Percentiles rank a stretch among this genome's conserved stretches.
phyloP scores from a whole-genome alignment of 2,888 invertebrate species.

The Scaeva pyrastri region DNA sequence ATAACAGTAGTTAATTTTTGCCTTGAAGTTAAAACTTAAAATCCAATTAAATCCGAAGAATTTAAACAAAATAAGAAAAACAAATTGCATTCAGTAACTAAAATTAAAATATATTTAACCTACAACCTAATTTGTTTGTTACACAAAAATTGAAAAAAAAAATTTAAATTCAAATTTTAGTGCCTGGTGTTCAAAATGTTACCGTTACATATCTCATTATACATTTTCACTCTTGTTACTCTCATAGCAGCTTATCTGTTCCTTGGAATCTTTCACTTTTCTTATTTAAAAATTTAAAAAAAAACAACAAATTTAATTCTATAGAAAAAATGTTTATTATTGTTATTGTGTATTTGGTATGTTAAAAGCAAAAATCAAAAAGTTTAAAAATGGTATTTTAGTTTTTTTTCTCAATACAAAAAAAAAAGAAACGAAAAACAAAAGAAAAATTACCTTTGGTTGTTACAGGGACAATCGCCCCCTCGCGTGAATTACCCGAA shows the following conservation, averaged over 20 bases:
- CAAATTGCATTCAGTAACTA: slow-evolving; percentile 74
- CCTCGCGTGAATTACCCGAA: slow-evolving; percentile 92
- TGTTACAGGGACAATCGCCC: slow-evolving; percentile 98
- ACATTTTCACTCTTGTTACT: slow-evolving; percentile 63
- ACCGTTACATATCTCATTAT: slow-evolving; percentile 53
- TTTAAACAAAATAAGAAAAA: slow-evolving; percentile 60
- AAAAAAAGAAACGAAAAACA: slow-evolving; percentile 61
- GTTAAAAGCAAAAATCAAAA: slow-evolving; percentile 40
- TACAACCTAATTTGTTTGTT: slow-evolving; percentile 48
- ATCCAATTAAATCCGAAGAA: neutral
- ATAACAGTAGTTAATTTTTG: slow-evolving; percentile 62
- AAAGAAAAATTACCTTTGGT: slow-evolving; percentile 80
- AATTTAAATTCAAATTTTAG: slow-evolving; percentile 53
- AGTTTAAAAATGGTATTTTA: slow-evolving; percentile 47
- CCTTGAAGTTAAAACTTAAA: slow-evolving; percentile 64
- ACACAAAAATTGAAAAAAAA: slow-evolving; percentile 15
- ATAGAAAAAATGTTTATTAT: slow-evolving; percentile 65
- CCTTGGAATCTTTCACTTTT: slow-evolving; percentile 52
- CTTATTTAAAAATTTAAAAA: slow-evolving; percentile 37
- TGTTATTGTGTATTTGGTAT: slow-evolving; percentile 72
- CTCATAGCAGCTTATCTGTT: slow-evolving; percentile 74
- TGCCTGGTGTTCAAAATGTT: slow-evolving; percentile 68
- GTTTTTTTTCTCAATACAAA: slow-evolving; percentile 23
- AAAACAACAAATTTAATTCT: slow-evolving; percentile 42
- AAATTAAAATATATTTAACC: slow-evolving; percentile 46